Percentiles rank a stretch among this genome's conserved stretches.
These are phyloP conservation scores for Podilymbus podiceps DNA, from an alignment of 2,113 vertebrate species.

Conservation along the genomic window DNA sequence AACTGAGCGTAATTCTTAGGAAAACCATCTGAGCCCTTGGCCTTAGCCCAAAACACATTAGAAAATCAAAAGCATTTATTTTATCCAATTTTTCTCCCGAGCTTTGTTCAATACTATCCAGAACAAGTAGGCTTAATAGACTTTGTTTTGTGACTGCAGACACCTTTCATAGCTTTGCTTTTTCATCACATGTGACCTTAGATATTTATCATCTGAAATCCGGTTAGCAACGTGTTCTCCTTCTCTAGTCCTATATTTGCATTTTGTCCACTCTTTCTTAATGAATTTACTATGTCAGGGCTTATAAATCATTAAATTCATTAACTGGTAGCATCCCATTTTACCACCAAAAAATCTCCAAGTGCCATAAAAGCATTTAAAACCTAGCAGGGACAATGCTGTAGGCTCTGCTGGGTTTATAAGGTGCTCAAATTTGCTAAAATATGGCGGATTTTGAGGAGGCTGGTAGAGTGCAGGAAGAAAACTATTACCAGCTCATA, in stretches of 20 bases:
- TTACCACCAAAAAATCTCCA: not conserved
- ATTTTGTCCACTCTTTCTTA: constrained; percentile 20
- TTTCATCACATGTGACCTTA: constrained; percentile 7
- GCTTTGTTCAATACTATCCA: constrained; percentile 51
- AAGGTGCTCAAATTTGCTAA: not conserved
- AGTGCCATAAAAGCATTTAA: not conserved
- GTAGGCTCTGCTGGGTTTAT: not conserved
- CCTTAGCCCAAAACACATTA: constrained; percentile 63
- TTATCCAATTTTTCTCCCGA: constrained; percentile 61
- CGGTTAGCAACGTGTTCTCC: not conserved
- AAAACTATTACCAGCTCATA: not conserved
- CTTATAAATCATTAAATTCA: not conserved
- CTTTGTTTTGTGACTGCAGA: constrained; percentile 50
- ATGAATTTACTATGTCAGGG: constrained; percentile 33
- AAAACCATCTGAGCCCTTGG: constrained; percentile 69
- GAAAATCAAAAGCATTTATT: constrained; percentile 76
- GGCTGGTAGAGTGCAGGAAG: not conserved
- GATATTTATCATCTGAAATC: constrained; percentile 32
- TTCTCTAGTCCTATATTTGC: constrained; percentile 4
- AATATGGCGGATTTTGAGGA: not conserved
- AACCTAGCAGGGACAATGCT: fast-evolving
- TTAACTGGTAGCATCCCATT: not conserved
- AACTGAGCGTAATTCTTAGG: constrained; percentile 55
- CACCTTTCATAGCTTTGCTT: constrained; percentile 46
- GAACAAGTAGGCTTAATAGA: constrained; percentile 52